Evolutionary conservation across 2,113 vertebrate species (phyloP), one percentile per base, ranked within the genome.

Genomic region (Nanorana parkeri): DNA sequence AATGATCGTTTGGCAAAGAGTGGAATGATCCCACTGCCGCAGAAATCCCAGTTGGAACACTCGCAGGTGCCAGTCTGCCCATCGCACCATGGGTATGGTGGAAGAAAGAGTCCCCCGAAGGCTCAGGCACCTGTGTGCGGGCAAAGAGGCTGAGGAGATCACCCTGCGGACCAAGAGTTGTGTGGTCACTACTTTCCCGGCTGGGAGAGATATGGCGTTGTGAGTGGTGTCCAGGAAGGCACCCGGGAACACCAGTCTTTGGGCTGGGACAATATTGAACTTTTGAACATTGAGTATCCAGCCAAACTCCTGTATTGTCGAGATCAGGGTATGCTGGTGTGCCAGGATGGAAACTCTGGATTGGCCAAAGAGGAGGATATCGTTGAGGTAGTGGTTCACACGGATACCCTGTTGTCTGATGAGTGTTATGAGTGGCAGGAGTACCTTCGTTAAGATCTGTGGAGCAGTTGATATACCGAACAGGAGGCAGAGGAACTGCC

Each of bases 111-210:
- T 15, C n/a, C 55, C 8, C 8, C 16, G 3, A 2, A 56, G 16
- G n/a, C 55, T 56, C 16, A 15, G 16, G 2, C 16, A 3, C 8
- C n/a, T 20, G 16, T 20, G 16, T 56, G 8, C 55, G 16, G 55
- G n/a, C 3, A 2, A 3, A 3, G 8, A 3, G 2, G 2, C 8
- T 2, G 3, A 3, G 16, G 3, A 17, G 16, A 56, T 3, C 8
- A 56, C 16, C 8, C 8, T 8, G 2, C 2, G 3, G 16, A 8
- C 8, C n/a, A 56, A 15, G 16, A 17, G 3, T 20, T 8, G 16
- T 8, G n/a, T 8, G 3, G 16, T 56, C 8, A 3, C 8, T 8
- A 17, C n/a, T 20, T 8, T 56, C n/a, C n/a, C 3, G 2, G 16
- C 55, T 56, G 55, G 55, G 3, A 56, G 8, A 3, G n/a, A 17